phyloP scores from a whole-genome alignment of 2,888 invertebrate genomes.

The Agonopterix heracliana region DNA sequence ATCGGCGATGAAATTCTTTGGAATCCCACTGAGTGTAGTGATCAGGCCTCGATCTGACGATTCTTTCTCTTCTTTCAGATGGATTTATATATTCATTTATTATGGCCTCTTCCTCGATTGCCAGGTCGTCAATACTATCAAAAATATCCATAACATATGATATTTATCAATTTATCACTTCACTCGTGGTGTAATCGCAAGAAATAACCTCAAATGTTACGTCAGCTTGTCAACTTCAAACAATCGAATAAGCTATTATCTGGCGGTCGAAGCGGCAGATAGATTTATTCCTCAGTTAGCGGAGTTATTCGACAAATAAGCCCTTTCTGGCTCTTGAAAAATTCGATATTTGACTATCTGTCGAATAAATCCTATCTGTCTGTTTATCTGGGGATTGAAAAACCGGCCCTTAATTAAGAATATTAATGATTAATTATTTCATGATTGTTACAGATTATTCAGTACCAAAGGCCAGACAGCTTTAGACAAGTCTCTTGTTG shows the following conservation, averaged over 20 bases:
- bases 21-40: constrained; percentile 2
- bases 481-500: constrained; percentile 92
- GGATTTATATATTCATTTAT: constrained; percentile 7
- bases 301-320: constrained; percentile 2
- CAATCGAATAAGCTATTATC: background rate
- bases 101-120: constrained; percentile 9
- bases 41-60: constrained; percentile 4
- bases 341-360: constrained; percentile 1
- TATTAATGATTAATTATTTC: background rate
- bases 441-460: constrained; percentile 78
- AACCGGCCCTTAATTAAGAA: background rate
- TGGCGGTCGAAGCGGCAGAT: background rate
- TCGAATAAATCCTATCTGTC: background rate
- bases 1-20: constrained; percentile 5
- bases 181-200: background rate
- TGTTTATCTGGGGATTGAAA: constrained; percentile 2
- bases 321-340: constrained; percentile 2
- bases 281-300: constrained; percentile 1
- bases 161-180: background rate
- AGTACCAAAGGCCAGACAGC: constrained; percentile 96
- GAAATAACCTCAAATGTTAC: background rate
- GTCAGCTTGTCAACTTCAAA: background rate
- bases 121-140: constrained; percentile 3
- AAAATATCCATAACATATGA: constrained; percentile 1
- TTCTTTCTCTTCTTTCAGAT: constrained; percentile 3